phyloP scores from a whole-genome alignment of 92 coral and sea anemone species.

The Umimayanthus kanabou region DNA sequence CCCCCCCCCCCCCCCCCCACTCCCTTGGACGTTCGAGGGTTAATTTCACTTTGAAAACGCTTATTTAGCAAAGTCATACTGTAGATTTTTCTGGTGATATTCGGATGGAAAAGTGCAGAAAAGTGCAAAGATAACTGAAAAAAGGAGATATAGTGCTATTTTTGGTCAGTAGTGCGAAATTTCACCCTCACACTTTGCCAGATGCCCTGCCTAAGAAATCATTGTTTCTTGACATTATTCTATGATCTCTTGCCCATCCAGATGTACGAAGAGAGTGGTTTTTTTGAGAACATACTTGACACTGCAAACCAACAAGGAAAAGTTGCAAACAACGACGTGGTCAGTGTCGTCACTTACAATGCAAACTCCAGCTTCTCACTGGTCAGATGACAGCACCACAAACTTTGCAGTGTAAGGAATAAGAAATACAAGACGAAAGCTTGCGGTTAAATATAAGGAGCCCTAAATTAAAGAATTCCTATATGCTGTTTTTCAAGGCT shows the following conservation, averaged over 20 bases:
- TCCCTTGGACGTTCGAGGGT: too few relatives aligned
- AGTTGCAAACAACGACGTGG: conserved; percentile 58
- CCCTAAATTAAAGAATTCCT: neutral
- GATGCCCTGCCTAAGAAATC: too few relatives aligned
- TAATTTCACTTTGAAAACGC: too few relatives aligned
- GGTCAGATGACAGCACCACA: conserved; percentile 63
- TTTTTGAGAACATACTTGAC: conserved; percentile 71
- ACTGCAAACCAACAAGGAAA: conserved; percentile 54
- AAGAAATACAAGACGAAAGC: neutral
- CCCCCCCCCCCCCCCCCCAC: too few relatives aligned
- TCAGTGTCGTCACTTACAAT: conserved; percentile 79
- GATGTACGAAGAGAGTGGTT: conserved; percentile 78
- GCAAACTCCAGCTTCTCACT: conserved; percentile 85
- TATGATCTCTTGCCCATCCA: neutral
- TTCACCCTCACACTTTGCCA: too few relatives aligned
- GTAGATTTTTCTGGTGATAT: too few relatives aligned
- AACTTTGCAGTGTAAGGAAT: neutral
- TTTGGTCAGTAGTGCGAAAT: too few relatives aligned
- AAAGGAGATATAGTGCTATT: too few relatives aligned
- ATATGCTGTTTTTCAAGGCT: neutral
- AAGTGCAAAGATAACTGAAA: too few relatives aligned
- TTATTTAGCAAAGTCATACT: too few relatives aligned
- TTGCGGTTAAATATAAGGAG: neutral
- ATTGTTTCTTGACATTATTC: neutral
- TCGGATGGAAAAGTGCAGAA: too few relatives aligned